Evolutionary conservation across 2,888 invertebrate species (phyloP).

Genomic region (Ennomos erosarius): DNA sequence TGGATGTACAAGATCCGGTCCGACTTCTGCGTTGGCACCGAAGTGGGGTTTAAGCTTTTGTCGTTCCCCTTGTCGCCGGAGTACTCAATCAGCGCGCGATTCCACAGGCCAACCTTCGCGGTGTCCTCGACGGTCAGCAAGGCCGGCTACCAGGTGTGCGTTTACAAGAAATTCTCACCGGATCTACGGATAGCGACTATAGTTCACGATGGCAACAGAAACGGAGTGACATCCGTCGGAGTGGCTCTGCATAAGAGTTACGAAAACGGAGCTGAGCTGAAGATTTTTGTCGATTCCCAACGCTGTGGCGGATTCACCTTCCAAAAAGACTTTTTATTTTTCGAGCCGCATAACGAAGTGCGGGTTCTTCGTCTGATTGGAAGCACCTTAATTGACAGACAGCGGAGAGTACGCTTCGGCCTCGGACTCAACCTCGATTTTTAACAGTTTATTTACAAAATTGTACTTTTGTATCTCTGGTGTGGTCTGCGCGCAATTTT

Average conservation of each 20-base stretch:
- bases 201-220: constrained; percentile 61
- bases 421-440: constrained; percentile 77
- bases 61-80: constrained; percentile 59
- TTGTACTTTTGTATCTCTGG: constrained; percentile 38
- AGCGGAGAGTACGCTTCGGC: constrained; percentile 70
- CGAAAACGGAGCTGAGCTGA: constrained; percentile 68
- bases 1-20: constrained; percentile 70
- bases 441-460: constrained; percentile 46
- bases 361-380: constrained; percentile 67
- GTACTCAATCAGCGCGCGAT: constrained; percentile 70
- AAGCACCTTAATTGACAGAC: constrained; percentile 72
- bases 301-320: constrained; percentile 76
- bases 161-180: constrained; percentile 68
- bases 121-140: constrained; percentile 70
- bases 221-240: constrained; percentile 60
- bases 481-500: constrained; percentile 48
- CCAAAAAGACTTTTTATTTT: constrained; percentile 70
- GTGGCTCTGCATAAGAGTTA: constrained; percentile 71
- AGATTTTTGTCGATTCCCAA: constrained; percentile 76
- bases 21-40: constrained; percentile 67
- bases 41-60: constrained; percentile 66
- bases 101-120: constrained; percentile 59
- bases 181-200: constrained; percentile 71
- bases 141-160: constrained; percentile 69
- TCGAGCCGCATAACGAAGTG: constrained; percentile 65